These are phyloP conservation scores for Andrena hattorfiana DNA, from an alignment of 2,888 invertebrate species.

Conservation along the genomic window DNA sequence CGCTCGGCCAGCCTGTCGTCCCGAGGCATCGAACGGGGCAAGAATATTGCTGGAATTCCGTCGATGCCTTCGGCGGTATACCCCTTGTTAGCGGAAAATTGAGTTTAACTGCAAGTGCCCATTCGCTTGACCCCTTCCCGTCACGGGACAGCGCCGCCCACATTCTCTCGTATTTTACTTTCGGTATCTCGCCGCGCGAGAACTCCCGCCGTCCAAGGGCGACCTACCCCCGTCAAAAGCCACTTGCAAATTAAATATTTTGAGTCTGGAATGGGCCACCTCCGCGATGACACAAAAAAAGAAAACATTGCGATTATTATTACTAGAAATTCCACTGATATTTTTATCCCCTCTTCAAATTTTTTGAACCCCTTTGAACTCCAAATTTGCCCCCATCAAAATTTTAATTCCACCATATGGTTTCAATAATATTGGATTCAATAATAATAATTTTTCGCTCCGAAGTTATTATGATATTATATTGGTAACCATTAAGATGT, in stretches of 20 bases:
- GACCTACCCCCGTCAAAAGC: background rate
- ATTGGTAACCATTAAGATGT: too few species aligned
- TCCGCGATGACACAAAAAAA: too few species aligned
- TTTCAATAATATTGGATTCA: too few species aligned
- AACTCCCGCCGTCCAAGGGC: background rate
- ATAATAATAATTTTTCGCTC: too few species aligned
- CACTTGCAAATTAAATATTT: background rate
- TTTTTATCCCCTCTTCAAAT: background rate
- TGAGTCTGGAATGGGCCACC: too few species aligned
- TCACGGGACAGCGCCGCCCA: background rate
- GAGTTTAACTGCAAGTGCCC: slow-evolving; percentile 43
- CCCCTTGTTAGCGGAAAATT: slow-evolving; percentile 66
- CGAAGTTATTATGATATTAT: too few species aligned
- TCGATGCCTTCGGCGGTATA: slow-evolving; percentile 61
- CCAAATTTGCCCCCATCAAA: too few species aligned
- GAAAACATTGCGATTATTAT: too few species aligned
- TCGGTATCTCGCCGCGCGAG: slow-evolving; percentile 1
- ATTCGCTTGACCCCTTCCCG: slow-evolving; percentile 11
- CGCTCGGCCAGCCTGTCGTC: slow-evolving; percentile 11
- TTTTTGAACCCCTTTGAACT: background rate
- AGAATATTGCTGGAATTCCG: slow-evolving; percentile 63
- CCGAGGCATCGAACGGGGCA: slow-evolving; percentile 14
- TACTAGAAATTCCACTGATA: too few species aligned
- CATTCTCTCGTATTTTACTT: background rate
- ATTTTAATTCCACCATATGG: too few species aligned